Evolutionary conservation across 2,113 vertebrate species (phyloP).

Genomic region (Platichthys stellatus): DNA sequence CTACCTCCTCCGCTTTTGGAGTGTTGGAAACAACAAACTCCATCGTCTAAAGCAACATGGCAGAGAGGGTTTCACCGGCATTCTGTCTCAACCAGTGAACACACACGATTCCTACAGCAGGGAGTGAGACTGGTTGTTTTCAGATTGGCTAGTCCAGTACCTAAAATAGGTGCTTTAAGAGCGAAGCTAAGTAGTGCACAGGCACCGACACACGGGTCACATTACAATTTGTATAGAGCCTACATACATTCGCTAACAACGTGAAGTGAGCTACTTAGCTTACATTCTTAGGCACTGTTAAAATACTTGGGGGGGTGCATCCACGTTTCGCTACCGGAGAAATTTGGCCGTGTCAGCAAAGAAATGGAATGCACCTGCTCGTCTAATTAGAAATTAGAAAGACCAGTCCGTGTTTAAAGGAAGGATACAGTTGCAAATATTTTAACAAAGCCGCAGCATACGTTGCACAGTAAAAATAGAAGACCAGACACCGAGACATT

Average conservation of each 20-base stretch:
- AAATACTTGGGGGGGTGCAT: conserved; percentile 55
- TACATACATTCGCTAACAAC: conserved; percentile 77
- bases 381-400: conserved; percentile 6
- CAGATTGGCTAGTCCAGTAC: conserved; percentile 73
- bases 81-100: conserved; percentile 38
- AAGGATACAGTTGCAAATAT: conserved; percentile 77
- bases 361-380: conserved; percentile 10
- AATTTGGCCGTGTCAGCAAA: conserved; percentile 23
- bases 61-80: conserved; percentile 34
- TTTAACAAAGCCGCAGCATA: conserved; percentile 69
- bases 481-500: conserved; percentile 70
- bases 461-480: conserved; percentile 86
- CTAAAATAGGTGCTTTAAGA: conserved; percentile 74
- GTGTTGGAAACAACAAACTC: conserved; percentile 46
- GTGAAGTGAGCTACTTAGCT: conserved; percentile 78
- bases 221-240: conserved; percentile 72
- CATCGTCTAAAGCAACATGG: conserved; percentile 39
- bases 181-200: conserved; percentile 78
- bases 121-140: conserved; percentile 59
- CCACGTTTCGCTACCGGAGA: conserved; percentile 28
- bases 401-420: conserved; percentile 20
- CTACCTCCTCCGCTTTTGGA: conserved; percentile 59
- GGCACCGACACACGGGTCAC: conserved; percentile 77
- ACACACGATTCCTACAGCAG: conserved; percentile 25
- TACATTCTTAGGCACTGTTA: conserved; percentile 75